Conservation (phyloP, 2,113 vertebrate genomes). For the Coryphaenoides rupestris region DNA sequence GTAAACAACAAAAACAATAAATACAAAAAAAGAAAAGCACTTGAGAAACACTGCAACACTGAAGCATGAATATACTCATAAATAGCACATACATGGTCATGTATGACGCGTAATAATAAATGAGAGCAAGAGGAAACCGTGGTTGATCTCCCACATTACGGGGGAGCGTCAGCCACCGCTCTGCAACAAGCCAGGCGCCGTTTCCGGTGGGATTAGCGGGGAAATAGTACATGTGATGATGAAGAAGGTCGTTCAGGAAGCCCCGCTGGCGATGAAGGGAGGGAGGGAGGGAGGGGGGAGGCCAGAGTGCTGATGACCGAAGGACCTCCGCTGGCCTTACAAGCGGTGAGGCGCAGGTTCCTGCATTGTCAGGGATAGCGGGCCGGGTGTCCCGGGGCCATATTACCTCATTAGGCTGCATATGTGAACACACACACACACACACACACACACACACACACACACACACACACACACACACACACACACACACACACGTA, state of each 20-base stretch:
- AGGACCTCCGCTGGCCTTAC: constrained; percentile 20
- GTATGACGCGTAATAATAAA: too few species aligned
- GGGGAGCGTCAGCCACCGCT: constrained; percentile 8
- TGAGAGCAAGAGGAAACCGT: neutral
- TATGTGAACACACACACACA: neutral
- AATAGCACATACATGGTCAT: too few species aligned
- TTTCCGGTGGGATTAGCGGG: constrained; percentile 27
- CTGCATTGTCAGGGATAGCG: constrained; percentile 42
- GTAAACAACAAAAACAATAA: too few species aligned
- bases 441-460: neutral
- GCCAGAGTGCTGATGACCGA: constrained; percentile 41
- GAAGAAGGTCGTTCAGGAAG: constrained; percentile 45
- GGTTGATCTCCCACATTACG: constrained; percentile 18
- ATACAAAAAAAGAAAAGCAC: too few species aligned
- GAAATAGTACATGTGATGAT: constrained; percentile 46
- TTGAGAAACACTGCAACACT: too few species aligned
- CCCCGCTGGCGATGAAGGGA: neutral
- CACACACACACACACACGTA: constrained; percentile 8
- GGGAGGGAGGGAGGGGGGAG: neutral
- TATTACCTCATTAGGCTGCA: constrained; percentile 43
- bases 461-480: constrained; percentile 2
- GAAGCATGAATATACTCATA: too few species aligned
- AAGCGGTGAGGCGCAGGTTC: constrained; percentile 14
- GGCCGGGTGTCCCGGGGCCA: constrained; percentile 25
- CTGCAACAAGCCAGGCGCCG: constrained; percentile 13